phyloP scores from a whole-genome alignment of 2,113 vertebrate species.

The Hystrix cristata region DNA sequence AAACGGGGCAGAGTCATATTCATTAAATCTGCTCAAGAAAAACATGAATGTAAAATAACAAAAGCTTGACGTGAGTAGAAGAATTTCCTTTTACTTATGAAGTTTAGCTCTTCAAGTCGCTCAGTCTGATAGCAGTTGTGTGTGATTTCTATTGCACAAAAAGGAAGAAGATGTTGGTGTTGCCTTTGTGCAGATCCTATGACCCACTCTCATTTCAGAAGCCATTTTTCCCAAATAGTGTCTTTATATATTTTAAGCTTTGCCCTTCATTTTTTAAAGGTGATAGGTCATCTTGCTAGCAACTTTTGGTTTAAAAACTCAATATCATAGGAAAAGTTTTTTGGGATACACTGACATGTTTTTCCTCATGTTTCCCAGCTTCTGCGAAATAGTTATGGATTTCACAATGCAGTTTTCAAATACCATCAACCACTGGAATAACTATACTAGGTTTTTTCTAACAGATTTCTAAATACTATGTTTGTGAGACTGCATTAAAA shows the following conservation, averaged over 20 bases:
- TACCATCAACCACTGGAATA: background rate
- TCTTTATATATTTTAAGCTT: conserved; percentile 20
- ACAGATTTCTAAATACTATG: background rate
- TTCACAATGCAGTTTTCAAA: conserved; percentile 40
- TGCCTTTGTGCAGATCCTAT: background rate
- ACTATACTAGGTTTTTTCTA: background rate
- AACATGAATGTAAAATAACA: conserved; percentile 38
- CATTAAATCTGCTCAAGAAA: background rate
- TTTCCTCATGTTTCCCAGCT: background rate
- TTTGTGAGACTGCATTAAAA: background rate
- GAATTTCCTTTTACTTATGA: background rate
- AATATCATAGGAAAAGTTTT: background rate
- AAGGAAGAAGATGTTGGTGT: background rate
- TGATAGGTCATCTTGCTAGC: background rate
- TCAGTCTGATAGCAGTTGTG: background rate
- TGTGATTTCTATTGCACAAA: background rate
- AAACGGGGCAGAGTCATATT: background rate
- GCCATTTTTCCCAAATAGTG: background rate
- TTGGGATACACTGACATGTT: background rate
- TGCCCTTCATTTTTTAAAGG: conserved; percentile 13
- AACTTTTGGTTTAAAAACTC: background rate
- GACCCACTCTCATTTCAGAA: background rate
- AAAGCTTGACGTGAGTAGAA: background rate
- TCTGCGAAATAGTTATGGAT: background rate
- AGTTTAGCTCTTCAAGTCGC: background rate